phyloP scores from a whole-genome alignment of 2,888 invertebrate species.

The Oligia strigilis region DNA sequence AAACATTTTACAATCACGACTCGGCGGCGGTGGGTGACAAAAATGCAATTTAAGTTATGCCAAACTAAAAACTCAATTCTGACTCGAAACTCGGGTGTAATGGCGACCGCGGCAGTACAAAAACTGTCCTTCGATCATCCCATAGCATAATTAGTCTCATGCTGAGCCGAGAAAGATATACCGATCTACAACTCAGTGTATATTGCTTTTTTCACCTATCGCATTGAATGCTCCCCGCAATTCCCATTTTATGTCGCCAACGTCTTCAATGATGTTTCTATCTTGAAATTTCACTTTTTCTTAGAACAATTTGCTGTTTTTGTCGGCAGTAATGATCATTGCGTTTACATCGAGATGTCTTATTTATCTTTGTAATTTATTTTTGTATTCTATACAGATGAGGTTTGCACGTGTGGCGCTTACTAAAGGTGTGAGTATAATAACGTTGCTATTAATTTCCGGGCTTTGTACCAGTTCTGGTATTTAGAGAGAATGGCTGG shows the following conservation, averaged over 20 bases:
- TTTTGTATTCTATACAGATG: conserved; percentile 65
- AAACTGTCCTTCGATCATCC: conserved; percentile 81
- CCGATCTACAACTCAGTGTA: conserved; percentile 64
- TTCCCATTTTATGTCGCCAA: conserved; percentile 77
- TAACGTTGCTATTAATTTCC: conserved; percentile 60
- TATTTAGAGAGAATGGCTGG: conserved; percentile 47
- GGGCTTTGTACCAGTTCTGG: conserved; percentile 60
- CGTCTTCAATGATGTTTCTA: conserved; percentile 83
- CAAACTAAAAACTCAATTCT: conserved; percentile 86
- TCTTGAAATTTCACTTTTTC: conserved; percentile 78
- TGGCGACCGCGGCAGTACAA: conserved; percentile 74
- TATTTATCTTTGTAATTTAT: conserved; percentile 72
- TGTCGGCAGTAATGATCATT: conserved; percentile 70
- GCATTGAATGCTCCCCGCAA: conserved; percentile 75
- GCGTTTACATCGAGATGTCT: conserved; percentile 74
- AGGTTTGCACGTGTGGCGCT: conserved; percentile 47
- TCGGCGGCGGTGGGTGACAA: conserved; percentile 84
- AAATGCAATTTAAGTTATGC: conserved; percentile 89
- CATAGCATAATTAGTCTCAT: conserved; percentile 87
- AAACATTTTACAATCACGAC: conserved; percentile 78
- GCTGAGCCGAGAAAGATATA: conserved; percentile 78
- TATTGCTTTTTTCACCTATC: conserved; percentile 72
- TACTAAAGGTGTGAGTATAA: conserved; percentile 58
- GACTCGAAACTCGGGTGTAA: conserved; percentile 77
- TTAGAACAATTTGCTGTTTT: conserved; percentile 73